Conservation (phyloP, 1,140 invertebrate species). For the Drosophila tsacasi region DNA sequence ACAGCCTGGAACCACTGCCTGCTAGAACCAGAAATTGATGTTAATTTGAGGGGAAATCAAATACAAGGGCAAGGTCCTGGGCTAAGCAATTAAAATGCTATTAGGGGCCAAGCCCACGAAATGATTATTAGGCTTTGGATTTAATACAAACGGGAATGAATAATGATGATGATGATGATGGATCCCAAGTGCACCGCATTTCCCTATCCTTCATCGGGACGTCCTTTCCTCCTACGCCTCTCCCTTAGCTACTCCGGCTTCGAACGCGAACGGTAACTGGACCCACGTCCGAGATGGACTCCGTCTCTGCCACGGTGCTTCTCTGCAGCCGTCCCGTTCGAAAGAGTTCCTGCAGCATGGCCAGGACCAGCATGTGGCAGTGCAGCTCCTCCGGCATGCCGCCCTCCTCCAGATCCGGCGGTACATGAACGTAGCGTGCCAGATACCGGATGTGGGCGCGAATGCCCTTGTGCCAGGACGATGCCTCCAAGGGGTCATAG, state of each 20-base stretch:
- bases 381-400: constrained; percentile 26
- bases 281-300: background rate
- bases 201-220: background rate
- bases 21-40: constrained; percentile 40
- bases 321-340: constrained; percentile 7
- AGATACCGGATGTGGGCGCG: constrained; percentile 9
- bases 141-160: constrained; percentile 2
- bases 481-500: constrained; percentile 26
- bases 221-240: background rate
- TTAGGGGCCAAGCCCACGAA: constrained; percentile 29
- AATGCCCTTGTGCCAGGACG: constrained; percentile 28
- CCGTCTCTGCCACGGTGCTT: background rate
- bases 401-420: constrained; percentile 25
- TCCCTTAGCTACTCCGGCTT: background rate
- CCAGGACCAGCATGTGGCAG: constrained; percentile 20
- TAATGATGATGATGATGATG: background rate
- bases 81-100: constrained; percentile 61
- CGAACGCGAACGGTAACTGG: background rate
- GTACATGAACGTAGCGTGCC: constrained; percentile 21
- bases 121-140: background rate
- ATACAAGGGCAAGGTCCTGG: constrained; percentile 24
- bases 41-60: constrained; percentile 52
- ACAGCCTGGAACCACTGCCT: background rate
- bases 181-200: background rate
- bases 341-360: constrained; percentile 28